These are phyloP conservation scores for Drosophila glabriapex DNA, from an alignment of 2,888 invertebrate genomes.

Conservation along the genomic window DNA sequence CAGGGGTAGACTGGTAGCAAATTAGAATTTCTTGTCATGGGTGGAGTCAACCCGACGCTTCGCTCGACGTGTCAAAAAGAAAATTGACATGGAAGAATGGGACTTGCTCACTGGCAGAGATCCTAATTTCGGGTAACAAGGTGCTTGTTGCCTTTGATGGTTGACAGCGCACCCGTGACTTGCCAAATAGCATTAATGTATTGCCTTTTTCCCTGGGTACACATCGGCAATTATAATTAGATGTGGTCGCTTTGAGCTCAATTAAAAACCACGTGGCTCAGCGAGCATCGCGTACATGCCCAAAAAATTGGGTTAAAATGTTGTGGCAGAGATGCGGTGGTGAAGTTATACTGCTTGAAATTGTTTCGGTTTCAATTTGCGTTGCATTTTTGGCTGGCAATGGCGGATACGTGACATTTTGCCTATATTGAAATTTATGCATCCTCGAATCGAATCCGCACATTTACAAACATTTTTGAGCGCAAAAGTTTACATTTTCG, in stretches of 20 bases:
- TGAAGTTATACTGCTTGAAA: conserved; percentile 49
- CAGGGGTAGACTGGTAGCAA: neutral
- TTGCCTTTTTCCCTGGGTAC: conserved; percentile 30
- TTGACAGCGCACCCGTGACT: conserved; percentile 52
- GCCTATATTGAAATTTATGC: conserved; percentile 77
- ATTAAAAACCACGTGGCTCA: conserved; percentile 69
- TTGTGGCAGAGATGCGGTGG: conserved; percentile 5
- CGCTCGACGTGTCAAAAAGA: conserved; percentile 48
- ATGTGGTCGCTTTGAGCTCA: conserved; percentile 65
- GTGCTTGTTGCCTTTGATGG: conserved; percentile 7
- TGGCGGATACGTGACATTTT: conserved; percentile 72
- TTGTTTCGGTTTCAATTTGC: conserved; percentile 73
- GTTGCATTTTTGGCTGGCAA: conserved; percentile 48
- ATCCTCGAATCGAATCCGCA: conserved; percentile 58
- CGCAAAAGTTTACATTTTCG: conserved; percentile 61
- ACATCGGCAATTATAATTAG: conserved; percentile 75
- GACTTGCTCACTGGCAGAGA: conserved; percentile 39
- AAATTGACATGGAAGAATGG: conserved; percentile 67
- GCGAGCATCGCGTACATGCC: conserved; percentile 37
- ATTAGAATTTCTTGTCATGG: conserved; percentile 11
- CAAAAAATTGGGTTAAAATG: conserved; percentile 76
- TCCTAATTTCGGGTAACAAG: conserved; percentile 51
- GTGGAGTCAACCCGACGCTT: conserved; percentile 15
- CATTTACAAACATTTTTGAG: conserved; percentile 64
- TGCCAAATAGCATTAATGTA: conserved; percentile 65